Conservation (phyloP, 92 coral and sea anemone genomes). For the Porites rus region DNA sequence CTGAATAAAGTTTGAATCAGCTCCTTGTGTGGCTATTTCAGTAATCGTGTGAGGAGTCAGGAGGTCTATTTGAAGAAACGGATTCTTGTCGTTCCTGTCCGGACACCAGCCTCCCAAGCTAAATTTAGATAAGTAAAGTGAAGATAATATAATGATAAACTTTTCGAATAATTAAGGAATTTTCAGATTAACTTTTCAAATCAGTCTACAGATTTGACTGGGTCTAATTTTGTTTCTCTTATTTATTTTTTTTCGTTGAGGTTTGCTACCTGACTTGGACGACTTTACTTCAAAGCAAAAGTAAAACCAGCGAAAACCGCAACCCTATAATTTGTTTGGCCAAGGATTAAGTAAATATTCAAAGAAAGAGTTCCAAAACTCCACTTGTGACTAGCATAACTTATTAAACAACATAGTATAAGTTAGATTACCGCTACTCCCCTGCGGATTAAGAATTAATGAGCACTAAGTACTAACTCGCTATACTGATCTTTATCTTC, state of each 20-base stretch:
- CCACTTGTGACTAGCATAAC: background rate
- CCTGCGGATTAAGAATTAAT: too few relatives aligned
- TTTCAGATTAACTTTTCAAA: too few relatives aligned
- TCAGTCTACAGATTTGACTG: too few relatives aligned
- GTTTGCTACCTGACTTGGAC: too few relatives aligned
- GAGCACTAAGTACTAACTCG: too few relatives aligned
- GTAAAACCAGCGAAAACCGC: background rate
- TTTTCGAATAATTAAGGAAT: too few relatives aligned
- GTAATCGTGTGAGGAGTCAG: constrained; percentile 74
- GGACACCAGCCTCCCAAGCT: constrained; percentile 82
- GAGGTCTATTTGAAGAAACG: constrained; percentile 86
- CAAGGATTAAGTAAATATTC: constrained; percentile 2
- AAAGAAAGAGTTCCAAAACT: background rate
- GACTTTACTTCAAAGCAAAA: too few relatives aligned
- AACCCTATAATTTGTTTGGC: background rate
- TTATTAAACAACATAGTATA: too few relatives aligned
- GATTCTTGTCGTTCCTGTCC: constrained; percentile 4
- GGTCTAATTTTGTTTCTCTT: too few relatives aligned
- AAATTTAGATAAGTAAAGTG: background rate
- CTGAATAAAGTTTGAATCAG: constrained; percentile 24
- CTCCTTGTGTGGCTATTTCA: constrained; percentile 66
- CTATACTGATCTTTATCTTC: too few relatives aligned
- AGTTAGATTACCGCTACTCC: too few relatives aligned
- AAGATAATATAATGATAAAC: background rate
- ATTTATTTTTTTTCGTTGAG: too few relatives aligned